phyloP scores from a whole-genome alignment of 2,797 vertebrate genomes.

The Gymnothorax javanicus region DNA sequence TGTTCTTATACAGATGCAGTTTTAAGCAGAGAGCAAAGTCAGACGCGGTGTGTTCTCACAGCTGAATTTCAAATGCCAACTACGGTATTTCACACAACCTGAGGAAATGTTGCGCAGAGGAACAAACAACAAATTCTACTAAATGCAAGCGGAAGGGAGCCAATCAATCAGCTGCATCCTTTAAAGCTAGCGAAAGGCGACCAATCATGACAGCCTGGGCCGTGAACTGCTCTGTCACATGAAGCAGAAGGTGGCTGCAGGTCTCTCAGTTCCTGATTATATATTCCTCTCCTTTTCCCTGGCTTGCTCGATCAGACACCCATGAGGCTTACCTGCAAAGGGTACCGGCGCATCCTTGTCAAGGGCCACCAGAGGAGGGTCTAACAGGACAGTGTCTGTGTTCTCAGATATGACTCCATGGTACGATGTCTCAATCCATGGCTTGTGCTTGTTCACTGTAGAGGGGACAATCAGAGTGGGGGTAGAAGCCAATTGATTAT shows the following conservation, averaged over 20 bases:
- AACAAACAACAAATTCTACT: background rate
- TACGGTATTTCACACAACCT: background rate
- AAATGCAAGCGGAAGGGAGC: background rate
- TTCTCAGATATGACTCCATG: slow-evolving; percentile 96
- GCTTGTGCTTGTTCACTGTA: slow-evolving; percentile 96
- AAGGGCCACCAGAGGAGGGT: slow-evolving; percentile 92
- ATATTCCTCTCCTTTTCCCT: background rate
- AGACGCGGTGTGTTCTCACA: background rate
- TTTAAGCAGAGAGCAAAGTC: background rate
- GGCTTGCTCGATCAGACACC: background rate
- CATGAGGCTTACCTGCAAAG: slow-evolving; percentile 85
- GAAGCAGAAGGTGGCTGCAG: background rate
- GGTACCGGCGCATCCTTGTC: slow-evolving; percentile 95
- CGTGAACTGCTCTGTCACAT: background rate
- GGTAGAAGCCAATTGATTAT: slow-evolving; percentile 15
- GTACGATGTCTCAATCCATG: slow-evolving; percentile 97
- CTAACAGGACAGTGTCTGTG: slow-evolving; percentile 89
- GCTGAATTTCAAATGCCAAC: background rate
- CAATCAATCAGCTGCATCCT: background rate
- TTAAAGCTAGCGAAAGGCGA: background rate
- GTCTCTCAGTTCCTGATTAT: background rate
- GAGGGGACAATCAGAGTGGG: slow-evolving; percentile 34
- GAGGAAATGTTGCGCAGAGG: slow-evolving; percentile 3
- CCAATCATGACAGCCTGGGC: background rate
- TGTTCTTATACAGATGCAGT: slow-evolving; percentile 13